Evolutionary conservation across 2,888 invertebrate species (phyloP).

Genomic region (Polietes domitor): DNA sequence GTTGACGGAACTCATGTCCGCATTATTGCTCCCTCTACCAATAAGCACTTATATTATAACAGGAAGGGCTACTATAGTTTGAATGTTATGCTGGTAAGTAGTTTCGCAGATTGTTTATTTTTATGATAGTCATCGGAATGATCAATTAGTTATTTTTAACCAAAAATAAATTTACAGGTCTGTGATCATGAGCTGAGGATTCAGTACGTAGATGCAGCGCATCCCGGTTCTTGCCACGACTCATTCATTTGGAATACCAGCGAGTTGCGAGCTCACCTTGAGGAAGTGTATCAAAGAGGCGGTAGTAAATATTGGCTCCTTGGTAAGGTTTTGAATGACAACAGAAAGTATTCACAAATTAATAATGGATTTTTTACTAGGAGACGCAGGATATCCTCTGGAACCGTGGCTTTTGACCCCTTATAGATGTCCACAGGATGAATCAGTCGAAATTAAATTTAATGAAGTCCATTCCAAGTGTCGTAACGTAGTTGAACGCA

Average conservation of each 20-base stretch:
- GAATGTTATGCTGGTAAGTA: constrained; percentile 37
- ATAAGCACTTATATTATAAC: constrained; percentile 43
- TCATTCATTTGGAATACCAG: constrained; percentile 45
- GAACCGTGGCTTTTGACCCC: constrained; percentile 51
- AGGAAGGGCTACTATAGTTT: constrained; percentile 33
- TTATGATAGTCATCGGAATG: not conserved
- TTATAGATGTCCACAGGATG: constrained; percentile 35
- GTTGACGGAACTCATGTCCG: constrained; percentile 37
- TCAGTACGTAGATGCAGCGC: constrained; percentile 30
- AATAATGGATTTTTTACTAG: constrained; percentile 23
- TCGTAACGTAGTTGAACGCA: constrained; percentile 53
- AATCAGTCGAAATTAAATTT: constrained; percentile 42
- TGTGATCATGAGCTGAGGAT: constrained; percentile 28
- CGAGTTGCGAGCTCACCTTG: constrained; percentile 37
- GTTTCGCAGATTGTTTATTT: not conserved
- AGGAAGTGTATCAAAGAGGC: not conserved
- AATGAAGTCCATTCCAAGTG: constrained; percentile 45
- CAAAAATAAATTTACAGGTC: constrained; percentile 1
- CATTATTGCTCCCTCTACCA: constrained; percentile 26
- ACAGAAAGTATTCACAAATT: not conserved
- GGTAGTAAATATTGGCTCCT: not conserved
- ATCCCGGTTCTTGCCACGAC: constrained; percentile 35
- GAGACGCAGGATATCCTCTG: constrained; percentile 49
- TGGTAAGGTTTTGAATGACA: constrained; percentile 4
- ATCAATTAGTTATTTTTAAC: not conserved